A percentile compares a stretch with the other conserved stretches of the same genome.
phyloP scores from a whole-genome alignment of 2,888 invertebrate genomes.

The Peribatodes rhomboidaria region DNA sequence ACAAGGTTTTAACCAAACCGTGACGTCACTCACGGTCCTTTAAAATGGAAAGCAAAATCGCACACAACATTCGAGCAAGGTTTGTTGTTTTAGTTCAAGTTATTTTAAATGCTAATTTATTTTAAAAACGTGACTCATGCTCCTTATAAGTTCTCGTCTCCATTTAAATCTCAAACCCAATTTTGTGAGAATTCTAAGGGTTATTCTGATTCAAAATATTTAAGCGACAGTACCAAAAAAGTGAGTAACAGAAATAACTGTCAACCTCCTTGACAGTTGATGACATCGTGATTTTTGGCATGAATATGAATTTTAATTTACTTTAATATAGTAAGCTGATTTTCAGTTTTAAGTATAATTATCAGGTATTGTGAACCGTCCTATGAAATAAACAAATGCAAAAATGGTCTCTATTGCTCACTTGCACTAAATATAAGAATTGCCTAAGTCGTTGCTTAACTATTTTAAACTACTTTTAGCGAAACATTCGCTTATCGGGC shows the following conservation, averaged over 20 bases:
- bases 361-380: too few relatives aligned
- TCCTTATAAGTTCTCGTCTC: conserved; percentile 13
- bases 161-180: conserved; percentile 6
- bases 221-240: not conserved
- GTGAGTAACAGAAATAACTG: not conserved
- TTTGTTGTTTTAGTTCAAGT: conserved; percentile 3
- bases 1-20: not conserved
- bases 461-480: too few relatives aligned
- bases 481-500: too few relatives aligned
- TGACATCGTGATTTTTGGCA: not conserved
- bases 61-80: not conserved
- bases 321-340: too few relatives aligned
- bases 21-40: not conserved
- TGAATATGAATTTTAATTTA: not conserved
- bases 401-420: too few relatives aligned
- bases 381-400: too few relatives aligned
- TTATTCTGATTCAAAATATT: not conserved
- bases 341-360: too few relatives aligned
- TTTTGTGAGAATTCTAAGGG: conserved; percentile 10
- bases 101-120: conserved; percentile 17
- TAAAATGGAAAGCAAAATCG: conserved; percentile 17
- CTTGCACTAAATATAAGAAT: too few relatives aligned
- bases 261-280: not conserved
- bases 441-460: too few relatives aligned
- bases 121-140: conserved; percentile 16